Percentiles rank a stretch among this genome's conserved stretches.
phyloP scores from a whole-genome alignment of 1,140 invertebrate species.

The Gonatopus flavifemur region DNA sequence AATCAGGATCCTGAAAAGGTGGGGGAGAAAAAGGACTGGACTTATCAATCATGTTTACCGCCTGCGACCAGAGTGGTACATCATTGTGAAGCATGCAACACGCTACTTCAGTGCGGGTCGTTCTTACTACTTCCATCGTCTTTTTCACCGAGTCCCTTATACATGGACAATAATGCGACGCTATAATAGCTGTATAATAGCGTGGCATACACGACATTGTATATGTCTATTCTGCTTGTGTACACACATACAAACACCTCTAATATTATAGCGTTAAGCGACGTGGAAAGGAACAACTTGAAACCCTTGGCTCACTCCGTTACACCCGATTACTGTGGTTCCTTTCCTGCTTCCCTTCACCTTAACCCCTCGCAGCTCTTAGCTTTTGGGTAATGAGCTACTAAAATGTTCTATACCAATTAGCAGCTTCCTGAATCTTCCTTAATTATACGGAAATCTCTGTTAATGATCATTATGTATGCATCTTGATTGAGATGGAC shows the following conservation, averaged over 20 bases:
- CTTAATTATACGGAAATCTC: too few relatives aligned
- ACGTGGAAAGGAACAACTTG: constrained; percentile 27
- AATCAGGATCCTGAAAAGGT: too few relatives aligned
- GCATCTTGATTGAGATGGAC: too few relatives aligned
- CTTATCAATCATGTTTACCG: constrained; percentile 44
- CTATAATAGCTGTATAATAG: constrained; percentile 42
- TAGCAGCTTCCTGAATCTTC: too few relatives aligned
- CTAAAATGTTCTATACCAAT: too few relatives aligned
- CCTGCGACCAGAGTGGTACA: constrained; percentile 19
- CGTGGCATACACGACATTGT: constrained; percentile 25
- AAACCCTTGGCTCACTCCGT: constrained; percentile 22
- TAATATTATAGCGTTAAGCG: constrained; percentile 31
- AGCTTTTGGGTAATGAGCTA: too few relatives aligned
- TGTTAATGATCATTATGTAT: too few relatives aligned
- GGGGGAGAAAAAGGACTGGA: constrained; percentile 25
- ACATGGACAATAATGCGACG: constrained; percentile 32
- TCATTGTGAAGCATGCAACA: constrained; percentile 35
- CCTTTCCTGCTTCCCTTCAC: neutral
- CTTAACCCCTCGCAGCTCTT: neutral
- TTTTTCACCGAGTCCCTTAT: constrained; percentile 17
- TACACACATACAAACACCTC: too few relatives aligned
- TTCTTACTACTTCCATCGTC: too few relatives aligned
- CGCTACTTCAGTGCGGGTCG: constrained; percentile 27
- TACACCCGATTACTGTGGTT: neutral
- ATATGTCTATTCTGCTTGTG: too few relatives aligned